These are phyloP conservation scores for Oncorhynchus mykiss DNA, from an alignment of 2,113 vertebrate species.

Conservation along the genomic window DNA sequence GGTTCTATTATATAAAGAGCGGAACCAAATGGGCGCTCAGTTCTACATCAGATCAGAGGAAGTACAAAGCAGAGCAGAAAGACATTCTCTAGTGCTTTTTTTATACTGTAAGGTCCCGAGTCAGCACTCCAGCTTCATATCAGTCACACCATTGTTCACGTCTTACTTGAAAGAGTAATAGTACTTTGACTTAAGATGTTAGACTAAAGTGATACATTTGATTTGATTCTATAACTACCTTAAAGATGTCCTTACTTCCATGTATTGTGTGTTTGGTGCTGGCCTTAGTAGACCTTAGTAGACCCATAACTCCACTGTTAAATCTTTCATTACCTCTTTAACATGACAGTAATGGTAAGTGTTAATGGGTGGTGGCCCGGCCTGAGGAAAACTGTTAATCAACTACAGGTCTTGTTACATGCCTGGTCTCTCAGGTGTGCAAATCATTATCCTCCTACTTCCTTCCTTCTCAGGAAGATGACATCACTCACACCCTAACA, in stretches of 20 bases:
- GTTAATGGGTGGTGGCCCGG: not conserved
- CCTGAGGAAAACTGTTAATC: not conserved
- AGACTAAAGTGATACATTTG: not conserved
- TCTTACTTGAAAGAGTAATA: not conserved
- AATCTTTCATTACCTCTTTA: not conserved
- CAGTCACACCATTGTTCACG: not conserved
- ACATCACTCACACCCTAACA: not conserved
- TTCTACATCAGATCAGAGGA: conserved; percentile 31
- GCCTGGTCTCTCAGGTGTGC: conserved; percentile 7
- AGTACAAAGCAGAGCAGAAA: not conserved
- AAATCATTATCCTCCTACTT: conserved; percentile 4
- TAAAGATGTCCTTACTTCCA: not conserved
- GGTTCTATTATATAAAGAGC: conserved; percentile 55
- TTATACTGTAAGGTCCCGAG: conserved; percentile 7
- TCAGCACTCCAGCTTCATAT: not conserved
- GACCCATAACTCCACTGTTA: not conserved
- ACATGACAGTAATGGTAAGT: not conserved
- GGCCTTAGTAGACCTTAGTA: not conserved
- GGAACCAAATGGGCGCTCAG: conserved; percentile 45
- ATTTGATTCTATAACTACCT: not conserved
- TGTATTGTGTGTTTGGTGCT: conserved; percentile 7
- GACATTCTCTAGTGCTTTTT: conserved; percentile 8
- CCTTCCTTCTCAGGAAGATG: conserved; percentile 11
- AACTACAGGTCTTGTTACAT: conserved; percentile 1
- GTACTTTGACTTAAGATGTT: not conserved